These are phyloP conservation scores for Glaucidium brasilianum DNA, from an alignment of 2,113 vertebrate species.

Conservation along the genomic window DNA sequence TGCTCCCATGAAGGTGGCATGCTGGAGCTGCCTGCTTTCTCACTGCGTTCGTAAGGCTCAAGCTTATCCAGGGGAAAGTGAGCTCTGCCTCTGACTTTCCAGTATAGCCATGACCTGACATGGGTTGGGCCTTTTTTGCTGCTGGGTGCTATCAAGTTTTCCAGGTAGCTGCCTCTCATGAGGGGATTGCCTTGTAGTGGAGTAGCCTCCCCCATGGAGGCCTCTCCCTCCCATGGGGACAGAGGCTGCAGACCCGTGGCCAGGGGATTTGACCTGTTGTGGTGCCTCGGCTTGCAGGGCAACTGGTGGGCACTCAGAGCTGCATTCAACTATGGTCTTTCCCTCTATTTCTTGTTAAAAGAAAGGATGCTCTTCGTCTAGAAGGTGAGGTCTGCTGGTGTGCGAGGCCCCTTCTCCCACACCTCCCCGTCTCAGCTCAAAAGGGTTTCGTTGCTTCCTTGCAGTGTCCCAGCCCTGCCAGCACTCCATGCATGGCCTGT, in stretches of 20 bases:
- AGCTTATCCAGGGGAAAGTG: not conserved
- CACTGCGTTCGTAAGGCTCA: accelerated
- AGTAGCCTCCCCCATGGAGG: not conserved
- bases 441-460: not conserved
- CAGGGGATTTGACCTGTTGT: not conserved
- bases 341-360: not conserved
- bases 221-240: not conserved
- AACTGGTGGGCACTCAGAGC: not conserved
- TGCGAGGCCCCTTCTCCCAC: not conserved
- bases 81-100: not conserved
- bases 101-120: not conserved
- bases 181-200: not conserved
- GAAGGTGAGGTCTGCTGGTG: not conserved
- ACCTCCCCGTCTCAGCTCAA: not conserved
- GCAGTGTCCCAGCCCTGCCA: not conserved
- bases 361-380: not conserved
- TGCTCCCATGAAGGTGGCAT: accelerated
- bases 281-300: not conserved
- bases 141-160: not conserved
- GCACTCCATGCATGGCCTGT: not conserved
- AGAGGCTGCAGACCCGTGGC: not conserved
- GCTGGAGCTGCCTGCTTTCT: not conserved
- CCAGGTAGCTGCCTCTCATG: not conserved
- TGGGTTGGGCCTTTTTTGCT: not conserved
- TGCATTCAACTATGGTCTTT: not conserved